Evolutionary conservation across 2,888 invertebrate genomes (phyloP).

Genomic region (Polyommatus icarus): DNA sequence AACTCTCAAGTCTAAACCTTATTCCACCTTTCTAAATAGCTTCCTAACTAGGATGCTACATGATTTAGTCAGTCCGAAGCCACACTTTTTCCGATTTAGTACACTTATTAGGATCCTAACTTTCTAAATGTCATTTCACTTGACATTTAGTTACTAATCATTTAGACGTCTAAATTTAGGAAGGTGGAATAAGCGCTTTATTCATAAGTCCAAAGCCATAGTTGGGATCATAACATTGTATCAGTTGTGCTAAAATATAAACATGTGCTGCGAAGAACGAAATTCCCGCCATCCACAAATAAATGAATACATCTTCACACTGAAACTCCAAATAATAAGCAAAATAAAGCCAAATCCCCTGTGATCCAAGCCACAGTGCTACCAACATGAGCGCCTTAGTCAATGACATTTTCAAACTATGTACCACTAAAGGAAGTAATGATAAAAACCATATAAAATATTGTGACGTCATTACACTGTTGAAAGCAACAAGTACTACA

Average conservation of each 20-base stretch:
- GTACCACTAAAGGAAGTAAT: conserved; percentile 89
- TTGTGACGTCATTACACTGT: conserved; percentile 98
- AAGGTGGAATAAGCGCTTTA: no score
- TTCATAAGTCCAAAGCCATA: conserved; percentile 56
- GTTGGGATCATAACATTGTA: conserved; percentile 65
- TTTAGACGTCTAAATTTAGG: no score
- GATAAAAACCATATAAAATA: conserved; percentile 98
- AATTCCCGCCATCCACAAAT: conserved; percentile 91
- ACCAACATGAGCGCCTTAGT: conserved; percentile 73
- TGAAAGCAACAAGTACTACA: conserved; percentile 93
- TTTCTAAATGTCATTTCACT: no score
- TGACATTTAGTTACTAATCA: no score
- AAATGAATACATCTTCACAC: conserved; percentile 89
- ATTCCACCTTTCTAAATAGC: no score
- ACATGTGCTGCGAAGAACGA: conserved; percentile 92
- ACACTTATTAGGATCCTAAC: no score
- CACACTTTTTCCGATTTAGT: no score
- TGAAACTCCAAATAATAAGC: conserved; percentile 97
- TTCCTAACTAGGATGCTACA: no score
- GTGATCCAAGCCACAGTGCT: conserved; percentile 84
- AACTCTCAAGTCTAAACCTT: no score
- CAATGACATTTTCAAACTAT: conserved; percentile 82
- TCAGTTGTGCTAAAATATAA: conserved; percentile 81
- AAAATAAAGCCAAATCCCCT: conserved; percentile 92
- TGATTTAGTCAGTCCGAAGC: no score